Conservation (phyloP, 2,888 invertebrate genomes). For the Altica lythri region DNA sequence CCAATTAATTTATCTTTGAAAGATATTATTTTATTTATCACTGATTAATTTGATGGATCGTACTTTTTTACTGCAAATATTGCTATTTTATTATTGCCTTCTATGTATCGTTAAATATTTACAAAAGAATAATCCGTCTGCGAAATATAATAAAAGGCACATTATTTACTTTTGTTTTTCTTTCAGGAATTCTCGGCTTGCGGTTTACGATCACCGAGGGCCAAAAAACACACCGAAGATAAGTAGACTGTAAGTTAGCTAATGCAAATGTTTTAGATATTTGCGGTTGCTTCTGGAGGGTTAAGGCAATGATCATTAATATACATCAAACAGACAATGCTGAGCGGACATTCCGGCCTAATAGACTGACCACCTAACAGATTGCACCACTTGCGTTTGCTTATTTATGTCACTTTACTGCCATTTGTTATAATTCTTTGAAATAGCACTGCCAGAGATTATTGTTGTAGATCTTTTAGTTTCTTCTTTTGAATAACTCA, state of each 20-base stretch:
- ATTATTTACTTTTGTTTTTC: not conserved
- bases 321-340: slow-evolving; percentile 54
- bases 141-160: too few species aligned
- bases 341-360: slow-evolving; percentile 54
- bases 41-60: too few species aligned
- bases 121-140: too few species aligned
- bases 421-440: slow-evolving; percentile 48
- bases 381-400: slow-evolving; percentile 53
- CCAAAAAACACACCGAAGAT: slow-evolving; percentile 25
- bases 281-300: slow-evolving; percentile 49
- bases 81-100: too few species aligned
- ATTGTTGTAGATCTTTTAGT: slow-evolving; percentile 15
- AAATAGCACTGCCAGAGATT: slow-evolving; percentile 10
- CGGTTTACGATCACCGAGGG: slow-evolving; percentile 1
- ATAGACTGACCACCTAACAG: slow-evolving; percentile 56
- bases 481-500: too few species aligned
- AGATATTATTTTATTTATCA: too few species aligned
- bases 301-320: slow-evolving; percentile 48
- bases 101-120: too few species aligned
- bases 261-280: slow-evolving; percentile 53
- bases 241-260: slow-evolving; percentile 39
- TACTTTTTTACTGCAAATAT: too few species aligned
- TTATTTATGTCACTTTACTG: slow-evolving; percentile 51
- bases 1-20: too few species aligned
- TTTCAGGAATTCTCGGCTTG: not conserved